A percentile compares a stretch with the other conserved stretches of the same genome.
Evolutionary conservation across 2,797 vertebrate species (phyloP).

Genomic region (Enteromius treurensis): DNA sequence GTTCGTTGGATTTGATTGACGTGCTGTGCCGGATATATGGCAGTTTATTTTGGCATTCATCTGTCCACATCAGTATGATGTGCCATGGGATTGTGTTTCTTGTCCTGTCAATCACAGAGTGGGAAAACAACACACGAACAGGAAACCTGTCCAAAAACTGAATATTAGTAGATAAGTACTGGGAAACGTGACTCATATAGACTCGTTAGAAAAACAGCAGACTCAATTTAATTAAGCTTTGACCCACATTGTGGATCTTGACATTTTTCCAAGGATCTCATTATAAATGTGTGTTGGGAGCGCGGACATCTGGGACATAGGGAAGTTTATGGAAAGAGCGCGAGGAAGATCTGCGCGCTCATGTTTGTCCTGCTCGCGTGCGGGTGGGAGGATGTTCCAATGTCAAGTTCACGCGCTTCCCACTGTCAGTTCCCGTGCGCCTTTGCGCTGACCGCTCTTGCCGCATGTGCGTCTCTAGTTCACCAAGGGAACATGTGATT

Average conservation of each 20-base stretch:
- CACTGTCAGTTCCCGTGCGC: not conserved
- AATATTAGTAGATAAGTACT: conserved; percentile 24
- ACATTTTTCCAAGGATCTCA: conserved; percentile 6
- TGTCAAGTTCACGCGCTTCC: not conserved
- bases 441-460: not conserved
- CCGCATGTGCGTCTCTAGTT: not conserved
- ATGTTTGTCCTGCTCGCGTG: conserved; percentile 1
- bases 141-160: conserved; percentile 19
- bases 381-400: not conserved
- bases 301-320: not conserved
- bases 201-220: conserved; percentile 14
- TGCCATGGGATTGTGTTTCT: conserved; percentile 30
- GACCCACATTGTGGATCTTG: conserved; percentile 29
- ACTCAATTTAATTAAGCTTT: conserved; percentile 41
- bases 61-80: conserved; percentile 29
- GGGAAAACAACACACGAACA: conserved; percentile 8
- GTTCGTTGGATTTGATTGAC: conserved; percentile 43
- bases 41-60: conserved; percentile 45
- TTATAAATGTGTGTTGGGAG: not conserved
- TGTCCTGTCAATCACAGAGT: conserved; percentile 24
- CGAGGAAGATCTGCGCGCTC: not conserved
- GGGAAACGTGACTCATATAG: conserved; percentile 34
- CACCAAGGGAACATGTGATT: not conserved
- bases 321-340: not conserved
- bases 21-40: conserved; percentile 8